Percentiles rank a stretch among this genome's conserved stretches.
These are phyloP conservation scores for Pheosia gnoma DNA, from an alignment of 2,888 invertebrate genomes.

Conservation along the genomic window DNA sequence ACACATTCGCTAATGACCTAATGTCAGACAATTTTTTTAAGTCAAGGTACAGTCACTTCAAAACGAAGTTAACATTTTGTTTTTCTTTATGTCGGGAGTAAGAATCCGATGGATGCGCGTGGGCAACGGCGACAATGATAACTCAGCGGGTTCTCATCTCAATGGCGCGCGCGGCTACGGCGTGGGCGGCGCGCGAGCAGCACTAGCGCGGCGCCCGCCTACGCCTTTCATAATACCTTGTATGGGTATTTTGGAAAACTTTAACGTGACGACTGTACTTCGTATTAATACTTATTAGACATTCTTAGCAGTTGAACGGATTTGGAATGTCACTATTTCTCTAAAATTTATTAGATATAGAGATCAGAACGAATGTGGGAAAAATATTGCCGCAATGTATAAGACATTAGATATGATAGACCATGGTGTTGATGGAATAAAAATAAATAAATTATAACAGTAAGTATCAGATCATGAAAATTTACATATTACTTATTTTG, in stretches of 20 bases:
- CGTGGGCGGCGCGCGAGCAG: slow-evolving; percentile 45
- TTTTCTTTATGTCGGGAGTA: slow-evolving; percentile 23
- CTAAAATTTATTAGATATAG: too few species aligned
- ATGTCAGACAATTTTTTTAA: slow-evolving; percentile 23
- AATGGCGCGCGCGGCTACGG: slow-evolving; percentile 40
- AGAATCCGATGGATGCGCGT: slow-evolving; percentile 41
- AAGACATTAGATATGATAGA: too few species aligned
- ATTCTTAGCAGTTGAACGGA: too few species aligned
- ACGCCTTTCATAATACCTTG: slow-evolving; percentile 37
- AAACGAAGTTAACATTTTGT: slow-evolving; percentile 18
- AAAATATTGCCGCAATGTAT: too few species aligned
- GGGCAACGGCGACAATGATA: slow-evolving; percentile 73
- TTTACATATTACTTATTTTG: too few species aligned
- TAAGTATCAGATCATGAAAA: too few species aligned
- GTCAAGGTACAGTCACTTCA: slow-evolving; percentile 18
- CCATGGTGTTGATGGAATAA: too few species aligned
- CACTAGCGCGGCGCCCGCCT: slow-evolving; percentile 39
- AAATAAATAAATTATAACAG: too few species aligned
- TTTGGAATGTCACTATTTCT: too few species aligned
- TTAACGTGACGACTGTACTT: not conserved
- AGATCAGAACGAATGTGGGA: too few species aligned
- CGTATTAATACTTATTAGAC: too few species aligned
- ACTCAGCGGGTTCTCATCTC: slow-evolving; percentile 62
- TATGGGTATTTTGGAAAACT: slow-evolving; percentile 23
- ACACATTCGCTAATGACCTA: slow-evolving; percentile 28